A percentile compares a stretch with the other conserved stretches of the same genome.
These are phyloP conservation scores for Pseudopleuronectes americanus DNA, from an alignment of 2,797 vertebrate species.

Conservation along the genomic window DNA sequence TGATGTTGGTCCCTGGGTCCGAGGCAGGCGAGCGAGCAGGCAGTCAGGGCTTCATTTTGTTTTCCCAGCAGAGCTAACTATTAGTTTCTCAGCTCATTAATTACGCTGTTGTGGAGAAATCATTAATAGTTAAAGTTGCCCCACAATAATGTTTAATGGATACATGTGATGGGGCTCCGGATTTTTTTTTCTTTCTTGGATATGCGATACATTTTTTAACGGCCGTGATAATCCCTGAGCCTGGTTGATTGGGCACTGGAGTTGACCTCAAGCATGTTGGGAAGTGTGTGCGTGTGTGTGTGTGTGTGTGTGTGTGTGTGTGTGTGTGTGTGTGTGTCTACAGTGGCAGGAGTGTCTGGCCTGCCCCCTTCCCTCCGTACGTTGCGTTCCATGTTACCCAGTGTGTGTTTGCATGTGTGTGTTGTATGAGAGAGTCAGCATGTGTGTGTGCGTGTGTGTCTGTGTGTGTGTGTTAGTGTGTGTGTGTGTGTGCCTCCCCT, in stretches of 20 bases:
- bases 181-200: slow-evolving; percentile 59
- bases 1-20: slow-evolving; percentile 71
- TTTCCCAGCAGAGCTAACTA: slow-evolving; percentile 82
- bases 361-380: slow-evolving; percentile 39
- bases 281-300: slow-evolving; percentile 11
- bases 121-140: slow-evolving; percentile 89
- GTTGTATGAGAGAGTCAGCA: slow-evolving; percentile 15
- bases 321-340: slow-evolving; percentile 25
- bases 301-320: slow-evolving; percentile 4
- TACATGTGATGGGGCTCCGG: slow-evolving; percentile 72
- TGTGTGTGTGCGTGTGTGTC: slow-evolving; percentile 15
- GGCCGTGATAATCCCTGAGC: slow-evolving; percentile 80
- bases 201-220: slow-evolving; percentile 85
- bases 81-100: slow-evolving; percentile 87
- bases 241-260: slow-evolving; percentile 76
- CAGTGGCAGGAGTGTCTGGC: slow-evolving; percentile 47
- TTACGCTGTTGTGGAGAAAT: slow-evolving; percentile 83
- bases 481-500: slow-evolving; percentile 30
- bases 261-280: slow-evolving; percentile 52
- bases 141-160: slow-evolving; percentile 83
- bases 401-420: slow-evolving; percentile 29
- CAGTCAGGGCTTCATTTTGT: slow-evolving; percentile 81
- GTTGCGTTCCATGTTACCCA: slow-evolving; percentile 30
- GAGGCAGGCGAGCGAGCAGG: slow-evolving; percentile 40
- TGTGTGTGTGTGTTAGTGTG: slow-evolving; percentile 26